phyloP scores from a whole-genome alignment of 2,797 vertebrate species.

The Vipera latastei region DNA sequence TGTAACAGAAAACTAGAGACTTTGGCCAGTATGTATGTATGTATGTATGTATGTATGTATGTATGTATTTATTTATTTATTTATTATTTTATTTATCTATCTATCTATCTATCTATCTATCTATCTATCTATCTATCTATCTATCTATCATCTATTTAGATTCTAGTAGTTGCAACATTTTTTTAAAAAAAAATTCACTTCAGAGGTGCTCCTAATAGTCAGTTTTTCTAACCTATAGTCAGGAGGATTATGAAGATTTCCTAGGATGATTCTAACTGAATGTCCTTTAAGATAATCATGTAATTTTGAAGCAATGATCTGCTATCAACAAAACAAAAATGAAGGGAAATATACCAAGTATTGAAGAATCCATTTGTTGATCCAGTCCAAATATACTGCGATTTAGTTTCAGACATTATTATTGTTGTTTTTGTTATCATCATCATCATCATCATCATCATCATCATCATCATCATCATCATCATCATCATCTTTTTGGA shows the following conservation, averaged over 20 bases:
- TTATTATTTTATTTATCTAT: not conserved
- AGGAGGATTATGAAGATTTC: not conserved
- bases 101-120: too few relatives aligned
- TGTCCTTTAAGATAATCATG: not conserved
- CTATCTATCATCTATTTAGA: not conserved
- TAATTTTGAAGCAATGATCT: not conserved
- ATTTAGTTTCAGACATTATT: not conserved
- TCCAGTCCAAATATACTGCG: not conserved
- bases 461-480: too few relatives aligned
- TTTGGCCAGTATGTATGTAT: not conserved
- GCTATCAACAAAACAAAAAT: not conserved
- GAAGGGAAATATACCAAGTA: not conserved
- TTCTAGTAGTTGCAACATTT: not conserved
- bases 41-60: too few relatives aligned
- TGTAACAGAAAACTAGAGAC: not conserved
- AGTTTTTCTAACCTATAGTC: not conserved
- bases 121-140: too few relatives aligned
- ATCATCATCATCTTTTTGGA: not conserved
- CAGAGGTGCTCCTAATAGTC: not conserved
- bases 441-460: too few relatives aligned
- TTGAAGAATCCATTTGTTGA: not conserved
- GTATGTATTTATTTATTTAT: not conserved
- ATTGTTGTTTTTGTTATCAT: not conserved
- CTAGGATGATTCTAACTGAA: not conserved
- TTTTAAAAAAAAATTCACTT: not conserved